These are phyloP conservation scores for Gymnothorax reevesii DNA, from an alignment of 2,797 vertebrate species.

Conservation along the genomic window DNA sequence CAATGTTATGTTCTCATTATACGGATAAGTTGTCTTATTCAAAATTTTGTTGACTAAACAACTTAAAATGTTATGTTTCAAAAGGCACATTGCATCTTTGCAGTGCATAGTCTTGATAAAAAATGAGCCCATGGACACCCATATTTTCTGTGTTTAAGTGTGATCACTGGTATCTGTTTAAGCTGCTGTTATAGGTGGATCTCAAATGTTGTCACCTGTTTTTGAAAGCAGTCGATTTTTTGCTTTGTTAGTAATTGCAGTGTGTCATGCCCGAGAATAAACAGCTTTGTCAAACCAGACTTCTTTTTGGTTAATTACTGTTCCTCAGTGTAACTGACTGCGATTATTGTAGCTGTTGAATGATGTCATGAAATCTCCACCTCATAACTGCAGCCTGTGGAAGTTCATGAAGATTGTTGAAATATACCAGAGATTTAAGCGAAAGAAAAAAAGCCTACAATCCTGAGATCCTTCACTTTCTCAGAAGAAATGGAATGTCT, in stretches of 20 bases:
- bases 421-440: not conserved
- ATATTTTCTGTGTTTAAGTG: slow-evolving; percentile 39
- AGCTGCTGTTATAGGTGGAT: slow-evolving; percentile 44
- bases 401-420: not conserved
- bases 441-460: not conserved
- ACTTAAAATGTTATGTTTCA: too few species aligned
- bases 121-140: slow-evolving; percentile 37
- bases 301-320: not conserved
- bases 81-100: slow-evolving; percentile 26
- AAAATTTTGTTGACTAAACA: too few species aligned
- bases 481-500: not conserved
- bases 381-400: not conserved
- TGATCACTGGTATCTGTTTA: slow-evolving; percentile 37
- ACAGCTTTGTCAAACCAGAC: slow-evolving; percentile 29
- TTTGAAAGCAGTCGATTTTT: slow-evolving; percentile 29
- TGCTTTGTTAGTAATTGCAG: slow-evolving; percentile 49
- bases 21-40: too few species aligned
- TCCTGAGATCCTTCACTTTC: not conserved
- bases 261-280: slow-evolving; percentile 51
- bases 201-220: slow-evolving; percentile 35
- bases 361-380: not conserved
- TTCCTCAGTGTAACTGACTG: not conserved
- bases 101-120: slow-evolving; percentile 24
- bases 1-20: too few species aligned
- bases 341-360: not conserved